Conservation (phyloP, 1,140 invertebrate species). For the Tetragonula clypearis region DNA sequence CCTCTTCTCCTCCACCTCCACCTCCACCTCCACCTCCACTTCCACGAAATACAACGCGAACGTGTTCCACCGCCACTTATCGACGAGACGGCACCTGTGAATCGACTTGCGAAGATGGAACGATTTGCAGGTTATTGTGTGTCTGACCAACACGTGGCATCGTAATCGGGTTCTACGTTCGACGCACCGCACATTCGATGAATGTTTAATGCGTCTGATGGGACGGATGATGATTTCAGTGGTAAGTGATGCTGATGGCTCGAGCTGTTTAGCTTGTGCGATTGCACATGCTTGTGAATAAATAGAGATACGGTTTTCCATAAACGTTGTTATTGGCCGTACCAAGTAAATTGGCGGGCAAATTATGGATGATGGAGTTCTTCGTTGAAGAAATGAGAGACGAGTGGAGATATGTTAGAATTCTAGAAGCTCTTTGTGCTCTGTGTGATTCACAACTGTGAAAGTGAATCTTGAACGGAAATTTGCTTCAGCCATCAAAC, state of each 20-base stretch:
- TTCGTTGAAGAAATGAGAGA: too few species aligned
- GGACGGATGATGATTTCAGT: neutral
- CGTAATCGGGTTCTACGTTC: neutral
- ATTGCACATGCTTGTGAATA: neutral
- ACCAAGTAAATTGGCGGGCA: too few species aligned
- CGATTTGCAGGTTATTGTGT: neutral
- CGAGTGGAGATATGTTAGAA: too few species aligned
- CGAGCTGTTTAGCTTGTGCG: neutral
- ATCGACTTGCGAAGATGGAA: neutral
- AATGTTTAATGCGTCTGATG: neutral
- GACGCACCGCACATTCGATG: neutral
- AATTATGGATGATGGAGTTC: too few species aligned
- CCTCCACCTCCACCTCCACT: neutral
- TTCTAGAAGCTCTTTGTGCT: too few species aligned
- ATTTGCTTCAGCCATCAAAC: neutral
- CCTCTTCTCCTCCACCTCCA: neutral
- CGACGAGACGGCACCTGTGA: neutral
- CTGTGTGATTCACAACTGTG: too few species aligned
- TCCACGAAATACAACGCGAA: slow-evolving; percentile 14
- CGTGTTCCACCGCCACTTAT: slow-evolving; percentile 14
- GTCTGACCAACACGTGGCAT: neutral
- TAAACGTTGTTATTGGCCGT: neutral
- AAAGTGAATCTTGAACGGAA: neutral
- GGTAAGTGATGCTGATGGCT: neutral
- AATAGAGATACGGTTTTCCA: neutral